These are phyloP conservation scores for Escarpia spicata DNA, from an alignment of 2,888 invertebrate genomes.

Conservation along the genomic window DNA sequence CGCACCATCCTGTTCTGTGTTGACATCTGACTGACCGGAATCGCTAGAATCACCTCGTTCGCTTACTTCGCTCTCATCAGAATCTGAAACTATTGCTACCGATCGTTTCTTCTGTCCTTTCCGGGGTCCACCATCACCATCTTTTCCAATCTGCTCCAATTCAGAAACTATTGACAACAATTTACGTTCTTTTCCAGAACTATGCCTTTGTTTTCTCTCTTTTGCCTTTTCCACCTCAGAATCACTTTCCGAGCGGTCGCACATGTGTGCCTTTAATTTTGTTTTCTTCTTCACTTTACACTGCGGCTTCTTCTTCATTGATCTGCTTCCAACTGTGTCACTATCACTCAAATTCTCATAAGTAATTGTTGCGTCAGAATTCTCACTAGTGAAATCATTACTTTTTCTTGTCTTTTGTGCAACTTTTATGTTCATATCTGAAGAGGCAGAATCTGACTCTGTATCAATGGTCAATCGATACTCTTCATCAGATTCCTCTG, in stretches of 20 bases:
- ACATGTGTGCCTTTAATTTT: background rate
- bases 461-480: background rate
- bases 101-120: background rate
- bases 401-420: background rate
- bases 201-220: background rate
- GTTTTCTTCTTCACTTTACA: background rate
- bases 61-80: background rate
- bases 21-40: background rate
- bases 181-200: background rate
- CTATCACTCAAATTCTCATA: background rate
- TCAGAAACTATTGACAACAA: background rate
- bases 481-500: background rate
- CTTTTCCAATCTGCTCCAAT: background rate
- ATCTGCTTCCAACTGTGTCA: background rate
- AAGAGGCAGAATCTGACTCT: background rate
- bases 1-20: background rate
- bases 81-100: background rate
- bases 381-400: background rate
- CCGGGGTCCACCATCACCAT: background rate
- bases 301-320: background rate
- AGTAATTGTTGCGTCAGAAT: background rate
- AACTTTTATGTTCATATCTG: background rate
- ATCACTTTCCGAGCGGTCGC: background rate
- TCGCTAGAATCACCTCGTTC: background rate
- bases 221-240: background rate